These are phyloP conservation scores for Drosophila aff. DNA, from an alignment of 1,140 invertebrate genomes.

Conservation along the genomic window DNA sequence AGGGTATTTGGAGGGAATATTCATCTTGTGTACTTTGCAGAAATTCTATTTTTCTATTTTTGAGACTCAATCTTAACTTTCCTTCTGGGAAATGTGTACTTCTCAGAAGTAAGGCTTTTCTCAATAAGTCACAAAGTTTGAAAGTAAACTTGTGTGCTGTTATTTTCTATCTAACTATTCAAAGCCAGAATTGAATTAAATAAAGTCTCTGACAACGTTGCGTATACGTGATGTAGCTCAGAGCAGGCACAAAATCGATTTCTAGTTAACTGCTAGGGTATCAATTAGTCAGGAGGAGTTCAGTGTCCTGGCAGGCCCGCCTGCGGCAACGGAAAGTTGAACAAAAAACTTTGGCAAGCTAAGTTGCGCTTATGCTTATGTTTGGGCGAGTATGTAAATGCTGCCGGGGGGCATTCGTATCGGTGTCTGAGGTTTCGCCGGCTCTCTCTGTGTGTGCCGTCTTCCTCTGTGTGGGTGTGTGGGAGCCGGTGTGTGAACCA, in stretches of 20 bases:
- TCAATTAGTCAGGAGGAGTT: constrained; percentile 10
- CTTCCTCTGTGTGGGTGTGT: constrained; percentile 21
- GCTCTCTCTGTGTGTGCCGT: not conserved
- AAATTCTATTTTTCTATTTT: too few relatives aligned
- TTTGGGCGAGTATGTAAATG: constrained; percentile 66
- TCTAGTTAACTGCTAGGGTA: constrained; percentile 9
- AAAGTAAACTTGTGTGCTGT: not conserved
- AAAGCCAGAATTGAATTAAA: not conserved
- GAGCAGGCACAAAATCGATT: not conserved
- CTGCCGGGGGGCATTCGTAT: constrained; percentile 44
- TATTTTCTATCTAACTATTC: not conserved
- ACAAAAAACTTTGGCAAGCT: constrained; percentile 53
- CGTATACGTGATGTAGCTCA: constrained; percentile 6
- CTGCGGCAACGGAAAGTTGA: constrained; percentile 51
- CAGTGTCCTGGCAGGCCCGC: constrained; percentile 1
- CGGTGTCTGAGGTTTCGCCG: constrained; percentile 33
- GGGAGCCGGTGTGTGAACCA: constrained; percentile 70
- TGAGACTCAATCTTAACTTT: not conserved
- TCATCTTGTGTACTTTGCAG: not conserved
- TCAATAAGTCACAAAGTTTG: not conserved
- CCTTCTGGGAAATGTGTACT: not conserved
- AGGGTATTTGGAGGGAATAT: constrained; percentile 4
- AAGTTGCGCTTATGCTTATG: constrained; percentile 69
- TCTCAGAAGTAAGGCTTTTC: not conserved
- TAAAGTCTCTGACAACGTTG: not conserved